Percentiles rank a stretch among this genome's conserved stretches.
phyloP scores from a whole-genome alignment of 2,888 invertebrate genomes.

The Crocallis elinguaria region DNA sequence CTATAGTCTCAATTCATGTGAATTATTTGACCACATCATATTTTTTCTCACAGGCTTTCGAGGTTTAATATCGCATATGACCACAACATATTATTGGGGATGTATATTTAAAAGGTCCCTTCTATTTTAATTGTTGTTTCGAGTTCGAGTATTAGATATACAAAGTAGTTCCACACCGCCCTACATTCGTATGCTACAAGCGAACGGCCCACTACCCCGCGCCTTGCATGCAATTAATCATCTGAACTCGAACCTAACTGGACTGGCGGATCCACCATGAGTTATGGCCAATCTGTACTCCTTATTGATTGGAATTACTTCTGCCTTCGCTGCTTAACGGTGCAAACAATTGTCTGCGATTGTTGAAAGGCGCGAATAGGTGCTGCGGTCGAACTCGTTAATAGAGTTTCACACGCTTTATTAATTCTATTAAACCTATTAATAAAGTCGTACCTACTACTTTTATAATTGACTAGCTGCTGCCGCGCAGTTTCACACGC shows the following conservation, averaged over 20 bases:
- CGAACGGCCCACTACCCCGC: background rate
- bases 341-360: slow-evolving; percentile 17
- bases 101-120: no score
- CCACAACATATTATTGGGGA: no score
- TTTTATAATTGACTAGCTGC: no score
- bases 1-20: no score
- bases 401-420: slow-evolving; percentile 8
- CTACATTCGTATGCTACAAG: background rate
- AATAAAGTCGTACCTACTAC: no score
- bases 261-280: slow-evolving; percentile 12
- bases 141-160: background rate
- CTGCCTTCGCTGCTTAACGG: slow-evolving; percentile 11
- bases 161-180: background rate
- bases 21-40: no score
- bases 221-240: slow-evolving; percentile 15
- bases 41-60: no score
- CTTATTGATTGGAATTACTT: slow-evolving; percentile 16
- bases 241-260: slow-evolving; percentile 18
- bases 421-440: background rate
- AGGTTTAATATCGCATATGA: no score
- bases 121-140: no score
- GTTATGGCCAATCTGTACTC: slow-evolving; percentile 16
- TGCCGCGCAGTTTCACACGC: no score
- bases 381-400: background rate
- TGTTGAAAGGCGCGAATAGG: background rate